Evolutionary conservation across 2,888 invertebrate genomes (phyloP), one percentile per base, ranked within the genome.

Genomic region (Microctonus hyperodae): DNA sequence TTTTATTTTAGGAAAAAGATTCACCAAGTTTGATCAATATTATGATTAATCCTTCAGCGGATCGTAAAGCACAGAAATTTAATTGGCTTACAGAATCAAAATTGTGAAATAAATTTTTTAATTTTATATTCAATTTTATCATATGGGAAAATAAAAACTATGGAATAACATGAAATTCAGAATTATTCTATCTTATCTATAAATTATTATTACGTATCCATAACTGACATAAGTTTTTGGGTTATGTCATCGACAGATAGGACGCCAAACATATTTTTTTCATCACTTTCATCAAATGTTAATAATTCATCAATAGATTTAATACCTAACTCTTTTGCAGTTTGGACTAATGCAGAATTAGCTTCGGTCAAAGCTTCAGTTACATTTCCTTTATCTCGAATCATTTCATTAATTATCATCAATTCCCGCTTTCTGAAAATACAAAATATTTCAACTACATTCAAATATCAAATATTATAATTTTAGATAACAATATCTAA

Each of bases 41-140:
- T 25, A 89, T 94, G 78, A 98, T 98, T 64, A 91, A 90, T 82
- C 94, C 97, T 3, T 88, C 90, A 70, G 93, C 97, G 13, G 94
- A 93, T 81, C 89, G 97, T 72, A 97, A 97, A 84, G 90, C 93
- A 44, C 98, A 98, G 86, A 89, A 92, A 20, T 96, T 95, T 83
- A 91, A 88, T 80, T 97, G 97, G 97, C 87, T 97, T 5, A 96
- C 97, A 0, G 94, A 95, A 85, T 95, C 96, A 6, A 97, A 97
- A 84, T 86, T 95, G 76, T 95, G 88, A 88, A 31, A 62, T 58
- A 63, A 56, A 53, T 65, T 23, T 48, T 22, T 60, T 33, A n/a
- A 50, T 50, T 11, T 23, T 60, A n/a, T 22, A 13, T 58, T 20
- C 33, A 20, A 2, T 16, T 5, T 50, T 56, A 33, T 37, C 16